Evolutionary conservation across 2,113 vertebrate genomes (phyloP).

Genomic region (Pavo muticus): DNA sequence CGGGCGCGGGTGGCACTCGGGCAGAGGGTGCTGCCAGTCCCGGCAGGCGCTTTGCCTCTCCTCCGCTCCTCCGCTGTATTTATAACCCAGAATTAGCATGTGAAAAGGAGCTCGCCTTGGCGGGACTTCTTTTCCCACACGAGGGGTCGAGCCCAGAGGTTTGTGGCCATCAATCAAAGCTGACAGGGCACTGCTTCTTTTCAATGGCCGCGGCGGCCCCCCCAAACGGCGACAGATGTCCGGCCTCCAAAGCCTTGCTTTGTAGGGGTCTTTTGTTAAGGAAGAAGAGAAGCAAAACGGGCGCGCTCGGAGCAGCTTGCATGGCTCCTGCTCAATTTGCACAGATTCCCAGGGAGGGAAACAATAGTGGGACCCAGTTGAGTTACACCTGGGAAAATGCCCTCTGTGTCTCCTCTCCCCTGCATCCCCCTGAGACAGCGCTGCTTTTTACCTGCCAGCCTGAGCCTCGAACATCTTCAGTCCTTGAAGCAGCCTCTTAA

Average conservation of each 20-base stretch:
- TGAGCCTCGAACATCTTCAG: background rate
- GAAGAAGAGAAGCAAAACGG: slow-evolving; percentile 54
- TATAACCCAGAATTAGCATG: slow-evolving; percentile 89
- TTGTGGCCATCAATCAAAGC: slow-evolving; percentile 86
- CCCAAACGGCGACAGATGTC: slow-evolving; percentile 89
- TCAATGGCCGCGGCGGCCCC: slow-evolving; percentile 78
- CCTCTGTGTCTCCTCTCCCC: slow-evolving; percentile 16
- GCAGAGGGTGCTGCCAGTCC: background rate
- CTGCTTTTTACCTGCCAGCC: slow-evolving; percentile 59
- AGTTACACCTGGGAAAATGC: slow-evolving; percentile 77
- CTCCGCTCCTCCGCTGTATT: slow-evolving; percentile 72
- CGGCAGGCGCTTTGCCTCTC: slow-evolving; percentile 2
- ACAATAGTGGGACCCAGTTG: slow-evolving; percentile 77
- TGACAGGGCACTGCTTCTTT: slow-evolving; percentile 91
- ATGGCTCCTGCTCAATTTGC: slow-evolving; percentile 23
- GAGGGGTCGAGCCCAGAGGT: slow-evolving; percentile 80
- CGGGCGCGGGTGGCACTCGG: background rate
- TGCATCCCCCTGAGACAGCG: background rate
- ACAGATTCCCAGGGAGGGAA: slow-evolving; percentile 76
- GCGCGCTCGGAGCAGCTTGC: slow-evolving; percentile 59
- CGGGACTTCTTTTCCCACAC: slow-evolving; percentile 88
- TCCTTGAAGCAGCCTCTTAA: background rate
- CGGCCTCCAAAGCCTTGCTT: slow-evolving; percentile 79
- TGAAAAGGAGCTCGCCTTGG: slow-evolving; percentile 84
- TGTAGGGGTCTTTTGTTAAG: slow-evolving; percentile 68